Evolutionary conservation across 2,888 invertebrate genomes (phyloP), one percentile per base, ranked within the genome.

Genomic region (Palloptera scutellata): DNA sequence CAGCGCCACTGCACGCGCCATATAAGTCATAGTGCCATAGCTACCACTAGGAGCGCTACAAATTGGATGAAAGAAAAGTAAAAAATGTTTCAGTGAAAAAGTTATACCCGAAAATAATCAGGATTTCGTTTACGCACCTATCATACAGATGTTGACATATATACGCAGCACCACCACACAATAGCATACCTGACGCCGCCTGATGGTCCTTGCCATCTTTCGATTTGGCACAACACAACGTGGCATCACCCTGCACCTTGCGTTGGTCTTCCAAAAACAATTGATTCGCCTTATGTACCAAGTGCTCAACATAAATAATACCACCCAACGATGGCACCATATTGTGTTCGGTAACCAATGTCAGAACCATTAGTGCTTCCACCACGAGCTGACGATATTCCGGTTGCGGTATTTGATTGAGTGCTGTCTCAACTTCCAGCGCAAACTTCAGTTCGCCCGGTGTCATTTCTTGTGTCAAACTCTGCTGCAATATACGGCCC

Each of bases 381-480:
- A 99, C 98, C 64, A 98, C 92, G 72, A 98, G 86, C 83, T 98
- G 98, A 20, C 99, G 89, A 86, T 98, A 99, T 84, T 99, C 99
- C 0, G 99, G 98, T 84, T 98, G 97, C 0, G 98, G 97, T 77
- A 99, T 97, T 61, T 94, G 92, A 84, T 98, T 99, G 61, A 99
- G 87, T 2, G 97, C 97, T 1, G 96, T 94, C 86, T 99, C 99
- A 0, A 99, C 98, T 65, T 96, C 96, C 15, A 99, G 87, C 0
- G 99, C 98, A 86, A 99, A 99, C 86, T 99, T 99, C 76, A 98
- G 86, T 86, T 99, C 99, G 53, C 97, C 97, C 0, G 97, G 91
- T 1, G 99, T 99, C 99, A 99, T 99, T 90, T 98, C 98, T 86
- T 96, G 96, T 0, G 98, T 98, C 62, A 98, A 87, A 84, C 93